These are phyloP conservation scores for Psammodynastes pulverulentus DNA, from an alignment of 2,113 vertebrate species.

Conservation along the genomic window DNA sequence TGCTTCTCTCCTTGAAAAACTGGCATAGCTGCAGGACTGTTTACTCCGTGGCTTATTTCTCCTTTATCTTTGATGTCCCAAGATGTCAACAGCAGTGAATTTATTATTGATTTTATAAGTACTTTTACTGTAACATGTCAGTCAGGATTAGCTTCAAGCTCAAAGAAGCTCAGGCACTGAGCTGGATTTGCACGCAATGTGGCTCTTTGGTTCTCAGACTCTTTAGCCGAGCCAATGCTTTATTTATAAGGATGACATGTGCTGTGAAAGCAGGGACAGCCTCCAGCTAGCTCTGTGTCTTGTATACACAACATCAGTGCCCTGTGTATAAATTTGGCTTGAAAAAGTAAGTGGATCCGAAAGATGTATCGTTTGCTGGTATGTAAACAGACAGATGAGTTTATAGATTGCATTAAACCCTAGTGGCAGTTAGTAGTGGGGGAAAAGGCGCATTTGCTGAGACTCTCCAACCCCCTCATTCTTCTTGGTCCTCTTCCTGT, in stretches of 20 bases:
- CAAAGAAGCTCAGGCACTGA: conserved; percentile 77
- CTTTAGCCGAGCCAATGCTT: conserved; percentile 72
- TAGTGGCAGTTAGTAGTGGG: conserved; percentile 69
- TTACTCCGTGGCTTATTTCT: conserved; percentile 86
- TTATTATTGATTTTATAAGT: conserved; percentile 99
- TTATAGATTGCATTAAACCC: conserved; percentile 84
- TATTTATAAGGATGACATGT: conserved; percentile 82
- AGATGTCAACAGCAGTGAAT: conserved; percentile 93
- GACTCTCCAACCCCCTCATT: conserved; percentile 46
- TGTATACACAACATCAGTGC: conserved; percentile 72
- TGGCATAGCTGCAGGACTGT: conserved; percentile 81
- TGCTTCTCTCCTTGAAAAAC: conserved; percentile 66
- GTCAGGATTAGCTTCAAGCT: conserved; percentile 84
- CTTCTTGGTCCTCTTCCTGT: conserved; percentile 36
- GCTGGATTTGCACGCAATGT: conserved; percentile 92
- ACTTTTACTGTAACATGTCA: conserved; percentile 99
- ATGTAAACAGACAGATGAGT: conserved; percentile 87
- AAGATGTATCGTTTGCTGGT: conserved; percentile 79
- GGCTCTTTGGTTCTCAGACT: conserved; percentile 72
- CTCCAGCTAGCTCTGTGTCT: conserved; percentile 72
- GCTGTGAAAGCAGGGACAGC: conserved; percentile 75
- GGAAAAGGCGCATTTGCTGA: conserved; percentile 53
- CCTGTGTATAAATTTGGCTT: conserved; percentile 78
- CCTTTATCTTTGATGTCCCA: conserved; percentile 86
- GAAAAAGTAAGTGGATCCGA: conserved; percentile 78